These are phyloP conservation scores for Scolopax bukidnonensis DNA, from an alignment of 2,797 vertebrate species.

Conservation along the genomic window DNA sequence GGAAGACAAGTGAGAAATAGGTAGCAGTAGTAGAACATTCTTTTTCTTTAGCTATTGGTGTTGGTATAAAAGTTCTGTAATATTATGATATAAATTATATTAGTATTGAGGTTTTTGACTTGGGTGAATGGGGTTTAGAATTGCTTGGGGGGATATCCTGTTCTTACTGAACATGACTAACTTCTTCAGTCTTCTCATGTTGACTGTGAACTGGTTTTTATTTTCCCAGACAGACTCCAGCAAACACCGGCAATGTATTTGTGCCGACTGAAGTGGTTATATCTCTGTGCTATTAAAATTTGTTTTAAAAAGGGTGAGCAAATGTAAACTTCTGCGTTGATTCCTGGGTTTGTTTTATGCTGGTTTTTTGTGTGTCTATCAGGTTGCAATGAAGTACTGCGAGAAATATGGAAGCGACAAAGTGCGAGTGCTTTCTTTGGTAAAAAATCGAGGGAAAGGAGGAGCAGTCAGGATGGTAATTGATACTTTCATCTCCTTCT, in stretches of 20 bases:
- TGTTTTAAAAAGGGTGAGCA: background rate
- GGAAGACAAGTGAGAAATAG: background rate
- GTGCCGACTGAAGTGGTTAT: background rate
- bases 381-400: conserved; percentile 91
- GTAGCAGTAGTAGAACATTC: background rate
- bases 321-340: background rate
- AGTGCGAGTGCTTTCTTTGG: conserved; percentile 89
- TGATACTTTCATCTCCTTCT: conserved; percentile 39
- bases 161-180: background rate
- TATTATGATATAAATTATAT: background rate
- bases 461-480: conserved; percentile 94
- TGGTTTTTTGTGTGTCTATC: conserved; percentile 53
- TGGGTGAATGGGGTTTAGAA: background rate
- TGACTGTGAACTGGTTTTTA: conserved; percentile 25
- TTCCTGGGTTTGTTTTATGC: conserved; percentile 39
- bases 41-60: background rate
- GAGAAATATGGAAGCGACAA: conserved; percentile 89
- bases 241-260: conserved; percentile 13
- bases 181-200: background rate
- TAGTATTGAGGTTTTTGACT: background rate
- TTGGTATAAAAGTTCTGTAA: background rate
- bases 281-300: conserved; percentile 7
- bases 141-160: background rate
- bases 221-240: conserved; percentile 46
- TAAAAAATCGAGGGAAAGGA: conserved; percentile 93